Evolutionary conservation across 2,113 vertebrate species (phyloP).

Genomic region (Poeciliopsis prolifica): DNA sequence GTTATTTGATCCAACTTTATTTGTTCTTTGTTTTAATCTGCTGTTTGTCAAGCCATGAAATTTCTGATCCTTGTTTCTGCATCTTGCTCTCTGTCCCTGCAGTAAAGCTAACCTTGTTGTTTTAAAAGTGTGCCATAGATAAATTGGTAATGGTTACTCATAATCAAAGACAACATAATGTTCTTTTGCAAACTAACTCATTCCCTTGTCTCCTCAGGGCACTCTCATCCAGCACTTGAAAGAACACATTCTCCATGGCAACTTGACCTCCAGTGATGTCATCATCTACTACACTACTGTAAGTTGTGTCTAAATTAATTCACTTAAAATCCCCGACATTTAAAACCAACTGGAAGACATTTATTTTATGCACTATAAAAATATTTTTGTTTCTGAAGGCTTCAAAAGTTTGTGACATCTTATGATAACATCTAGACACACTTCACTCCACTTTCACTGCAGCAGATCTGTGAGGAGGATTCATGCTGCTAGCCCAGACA

Average conservation of each 20-base stretch:
- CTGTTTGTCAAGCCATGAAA: background rate
- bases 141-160: background rate
- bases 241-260: constrained; percentile 93
- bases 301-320: constrained; percentile 41
- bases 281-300: constrained; percentile 96
- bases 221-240: constrained; percentile 95
- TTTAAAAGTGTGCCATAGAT: background rate
- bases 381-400: background rate
- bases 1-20: background rate
- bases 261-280: constrained; percentile 87
- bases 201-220: constrained; percentile 79
- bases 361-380: background rate
- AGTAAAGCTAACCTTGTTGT: background rate
- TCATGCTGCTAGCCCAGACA: background rate
- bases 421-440: background rate
- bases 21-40: background rate
- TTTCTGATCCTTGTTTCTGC: background rate
- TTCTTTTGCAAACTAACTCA: background rate
- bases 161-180: background rate
- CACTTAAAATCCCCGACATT: background rate
- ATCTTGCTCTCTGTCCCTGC: background rate
- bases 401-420: background rate
- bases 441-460: background rate
- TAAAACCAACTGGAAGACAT: background rate
- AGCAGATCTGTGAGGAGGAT: background rate